phyloP scores from a whole-genome alignment of 2,888 invertebrate species.

The Schizaphis graminum region DNA sequence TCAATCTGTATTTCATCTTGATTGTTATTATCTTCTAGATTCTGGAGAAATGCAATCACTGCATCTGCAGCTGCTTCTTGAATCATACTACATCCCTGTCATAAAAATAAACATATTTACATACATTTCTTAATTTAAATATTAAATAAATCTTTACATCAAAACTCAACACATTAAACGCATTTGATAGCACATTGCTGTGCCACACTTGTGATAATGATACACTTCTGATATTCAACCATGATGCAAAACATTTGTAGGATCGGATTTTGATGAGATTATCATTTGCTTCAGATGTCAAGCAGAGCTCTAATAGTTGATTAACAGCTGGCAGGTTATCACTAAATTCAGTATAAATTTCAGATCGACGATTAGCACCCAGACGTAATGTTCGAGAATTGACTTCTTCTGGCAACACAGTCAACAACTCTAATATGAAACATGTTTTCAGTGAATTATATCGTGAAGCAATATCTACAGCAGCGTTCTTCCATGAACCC shows the following conservation, averaged over 20 bases:
- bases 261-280: conserved; percentile 61
- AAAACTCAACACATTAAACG: conserved; percentile 62
- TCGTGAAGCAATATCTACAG: conserved; percentile 85
- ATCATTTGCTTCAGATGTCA: conserved; percentile 53
- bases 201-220: conserved; percentile 62
- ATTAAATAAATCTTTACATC: conserved; percentile 43
- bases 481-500: conserved; percentile 91
- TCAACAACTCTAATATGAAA: conserved; percentile 91
- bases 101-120: not conserved
- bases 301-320: conserved; percentile 67
- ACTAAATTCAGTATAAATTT: conserved; percentile 85
- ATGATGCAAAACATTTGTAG: conserved; percentile 66
- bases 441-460: conserved; percentile 78
- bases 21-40: conserved; percentile 82
- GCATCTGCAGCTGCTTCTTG: conserved; percentile 94
- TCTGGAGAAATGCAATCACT: conserved; percentile 86
- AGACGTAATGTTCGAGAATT: conserved; percentile 83
- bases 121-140: not conserved
- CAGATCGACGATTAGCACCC: conserved; percentile 91
- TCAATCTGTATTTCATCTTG: conserved; percentile 69
- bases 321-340: conserved; percentile 67
- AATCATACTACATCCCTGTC: conserved; percentile 70
- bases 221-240: conserved; percentile 63
- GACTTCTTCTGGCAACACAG: conserved; percentile 96
- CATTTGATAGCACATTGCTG: conserved; percentile 63